phyloP scores from a whole-genome alignment of 1,140 invertebrate species.

The Drosophila pachea region DNA sequence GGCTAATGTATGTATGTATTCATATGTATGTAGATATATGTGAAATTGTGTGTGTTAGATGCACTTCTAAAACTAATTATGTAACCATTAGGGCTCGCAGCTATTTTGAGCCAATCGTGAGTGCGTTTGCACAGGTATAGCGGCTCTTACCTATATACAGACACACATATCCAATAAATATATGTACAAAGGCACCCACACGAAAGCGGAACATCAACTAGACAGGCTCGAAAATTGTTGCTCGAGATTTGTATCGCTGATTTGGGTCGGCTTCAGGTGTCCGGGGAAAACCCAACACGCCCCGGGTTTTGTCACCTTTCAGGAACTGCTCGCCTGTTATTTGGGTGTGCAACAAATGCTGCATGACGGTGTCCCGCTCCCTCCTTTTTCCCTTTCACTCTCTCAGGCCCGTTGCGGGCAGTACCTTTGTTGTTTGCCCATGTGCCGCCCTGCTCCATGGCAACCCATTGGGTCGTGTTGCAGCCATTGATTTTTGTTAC shows the following conservation, averaged over 20 bases:
- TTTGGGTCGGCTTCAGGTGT: constrained; percentile 22
- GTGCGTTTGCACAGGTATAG: no score
- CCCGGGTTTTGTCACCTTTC: constrained; percentile 51
- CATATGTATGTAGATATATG: no score
- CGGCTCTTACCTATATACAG: no score
- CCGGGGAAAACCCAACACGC: constrained; percentile 9
- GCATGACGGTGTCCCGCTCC: constrained; percentile 22
- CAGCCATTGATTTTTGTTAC: constrained; percentile 71
- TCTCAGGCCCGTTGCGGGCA: background rate
- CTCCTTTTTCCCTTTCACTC: background rate
- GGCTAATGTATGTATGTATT: no score
- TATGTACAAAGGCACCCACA: constrained; percentile 7
- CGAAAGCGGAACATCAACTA: constrained; percentile 37
- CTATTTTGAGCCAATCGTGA: no score
- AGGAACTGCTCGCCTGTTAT: constrained; percentile 18
- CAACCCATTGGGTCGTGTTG: constrained; percentile 49
- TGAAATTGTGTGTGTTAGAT: no score
- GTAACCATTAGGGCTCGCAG: no score
- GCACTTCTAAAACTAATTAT: no score
- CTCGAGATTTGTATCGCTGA: constrained; percentile 63
- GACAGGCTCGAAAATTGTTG: constrained; percentile 55
- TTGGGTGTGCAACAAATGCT: constrained; percentile 60
- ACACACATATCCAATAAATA: no score
- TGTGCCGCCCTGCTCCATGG: constrained; percentile 43
- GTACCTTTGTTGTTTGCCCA: constrained; percentile 13